Conservation (phyloP, 53 echinoderm and acorn worm species). For the Stichopus horrens region DNA sequence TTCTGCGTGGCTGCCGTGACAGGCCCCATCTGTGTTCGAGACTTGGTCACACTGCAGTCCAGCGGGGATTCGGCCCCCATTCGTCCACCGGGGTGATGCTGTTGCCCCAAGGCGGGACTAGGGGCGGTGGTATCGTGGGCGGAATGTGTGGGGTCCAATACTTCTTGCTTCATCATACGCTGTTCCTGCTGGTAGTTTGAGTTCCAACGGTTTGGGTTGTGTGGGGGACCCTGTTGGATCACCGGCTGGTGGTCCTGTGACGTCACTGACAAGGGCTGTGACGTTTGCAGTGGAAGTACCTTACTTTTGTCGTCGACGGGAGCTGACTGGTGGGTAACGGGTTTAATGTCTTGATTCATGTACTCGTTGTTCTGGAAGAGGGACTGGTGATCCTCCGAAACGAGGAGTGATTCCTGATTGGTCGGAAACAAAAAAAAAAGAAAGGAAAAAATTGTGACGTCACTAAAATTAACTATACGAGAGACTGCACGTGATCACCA, state of each 20-base stretch:
- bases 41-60: conserved; percentile 46
- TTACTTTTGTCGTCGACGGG: conserved; percentile 41
- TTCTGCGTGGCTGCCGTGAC: conserved; percentile 25
- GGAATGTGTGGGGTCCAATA: conserved; percentile 36
- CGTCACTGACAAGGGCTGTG: conserved; percentile 33
- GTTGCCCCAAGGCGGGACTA: conserved; percentile 18
- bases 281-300: conserved; percentile 14
- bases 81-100: conserved; percentile 32
- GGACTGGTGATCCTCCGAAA: conserved; percentile 45
- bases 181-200: conserved; percentile 36
- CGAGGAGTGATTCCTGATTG: conserved; percentile 46
- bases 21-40: conserved; percentile 33
- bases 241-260: conserved; percentile 12
- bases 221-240: conserved; percentile 5
- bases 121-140: conserved; percentile 44
- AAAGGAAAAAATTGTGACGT: neutral
- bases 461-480: neutral
- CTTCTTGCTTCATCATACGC: conserved; percentile 44
- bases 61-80: conserved; percentile 43
- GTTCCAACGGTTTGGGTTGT: conserved; percentile 32
- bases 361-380: conserved; percentile 33
- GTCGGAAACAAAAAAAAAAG: neutral
- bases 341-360: conserved; percentile 47
- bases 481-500: no score
- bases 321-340: neutral